phyloP scores from a whole-genome alignment of 2,888 invertebrate genomes.

The Theristus sp. region DNA sequence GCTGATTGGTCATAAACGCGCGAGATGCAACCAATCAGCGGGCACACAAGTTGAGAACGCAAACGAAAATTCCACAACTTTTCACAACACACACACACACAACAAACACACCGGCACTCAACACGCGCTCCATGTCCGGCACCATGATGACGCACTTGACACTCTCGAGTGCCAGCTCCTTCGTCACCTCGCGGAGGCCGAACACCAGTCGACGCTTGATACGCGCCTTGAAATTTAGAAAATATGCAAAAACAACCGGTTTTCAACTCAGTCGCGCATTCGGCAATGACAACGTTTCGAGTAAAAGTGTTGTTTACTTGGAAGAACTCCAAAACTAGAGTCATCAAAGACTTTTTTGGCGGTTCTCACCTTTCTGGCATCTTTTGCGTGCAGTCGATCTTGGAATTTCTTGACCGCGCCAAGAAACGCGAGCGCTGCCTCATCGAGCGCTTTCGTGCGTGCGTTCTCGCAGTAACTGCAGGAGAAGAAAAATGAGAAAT shows the following conservation, averaged over 20 bases:
- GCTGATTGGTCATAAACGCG: no score
- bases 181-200: constrained; percentile 45
- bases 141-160: constrained; percentile 45
- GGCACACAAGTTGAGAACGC: no score
- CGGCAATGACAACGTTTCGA: no score
- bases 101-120: not conserved
- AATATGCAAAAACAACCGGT: no score
- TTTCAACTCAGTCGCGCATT: no score
- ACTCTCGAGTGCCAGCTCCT: constrained; percentile 41
- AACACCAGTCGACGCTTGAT: constrained; percentile 41
- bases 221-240: not conserved
- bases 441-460: constrained; percentile 40
- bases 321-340: no score
- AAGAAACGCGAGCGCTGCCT: constrained; percentile 36
- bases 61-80: no score
- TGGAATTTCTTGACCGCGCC: constrained; percentile 44
- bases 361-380: constrained; percentile 40
- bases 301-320: no score
- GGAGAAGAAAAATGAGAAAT: no score
- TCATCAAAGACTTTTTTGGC: no score
- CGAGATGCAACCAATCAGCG: no score
- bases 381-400: constrained; percentile 42
- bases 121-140: constrained; percentile 37
- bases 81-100: no score
- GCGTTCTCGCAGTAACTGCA: constrained; percentile 43